These are phyloP conservation scores for Scaptomyza parva DNA, from an alignment of 2,888 invertebrate species.

Conservation along the genomic window DNA sequence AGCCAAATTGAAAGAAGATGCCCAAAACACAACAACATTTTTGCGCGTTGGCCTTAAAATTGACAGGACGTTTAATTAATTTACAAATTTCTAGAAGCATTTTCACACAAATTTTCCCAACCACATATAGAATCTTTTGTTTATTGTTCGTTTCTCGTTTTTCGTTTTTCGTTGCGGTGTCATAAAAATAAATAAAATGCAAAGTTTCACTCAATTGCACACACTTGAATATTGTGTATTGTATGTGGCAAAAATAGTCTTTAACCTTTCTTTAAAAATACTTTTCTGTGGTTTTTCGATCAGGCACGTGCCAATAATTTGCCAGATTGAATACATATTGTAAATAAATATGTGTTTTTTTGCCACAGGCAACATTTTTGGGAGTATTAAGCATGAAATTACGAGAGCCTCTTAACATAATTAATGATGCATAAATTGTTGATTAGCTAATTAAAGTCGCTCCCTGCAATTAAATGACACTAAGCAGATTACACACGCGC, in stretches of 20 bases:
- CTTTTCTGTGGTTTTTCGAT: neutral
- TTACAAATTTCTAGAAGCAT: constrained; percentile 22
- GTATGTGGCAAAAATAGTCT: neutral
- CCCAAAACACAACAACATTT: constrained; percentile 9
- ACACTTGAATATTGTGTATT: neutral
- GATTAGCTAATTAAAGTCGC: constrained; percentile 64
- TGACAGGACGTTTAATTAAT: constrained; percentile 61
- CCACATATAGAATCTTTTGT: constrained; percentile 8
- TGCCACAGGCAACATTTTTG: neutral
- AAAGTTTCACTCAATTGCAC: constrained; percentile 22
- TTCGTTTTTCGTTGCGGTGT: no score
- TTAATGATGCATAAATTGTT: constrained; percentile 65
- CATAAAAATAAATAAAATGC: constrained; percentile 38
- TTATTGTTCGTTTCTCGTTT: neutral
- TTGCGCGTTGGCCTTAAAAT: constrained; percentile 22
- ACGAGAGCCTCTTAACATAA: constrained; percentile 34
- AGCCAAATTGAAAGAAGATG: constrained; percentile 56
- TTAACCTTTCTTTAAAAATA: no score
- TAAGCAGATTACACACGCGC: constrained; percentile 58
- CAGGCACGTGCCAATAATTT: constrained; percentile 1
- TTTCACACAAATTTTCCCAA: constrained; percentile 32
- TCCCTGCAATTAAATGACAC: constrained; percentile 43
- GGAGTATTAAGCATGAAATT: constrained; percentile 14
- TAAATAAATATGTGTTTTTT: neutral
- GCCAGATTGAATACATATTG: constrained; percentile 1